Evolutionary conservation across 2,113 vertebrate species (phyloP).

Genomic region (Promerops cafer): DNA sequence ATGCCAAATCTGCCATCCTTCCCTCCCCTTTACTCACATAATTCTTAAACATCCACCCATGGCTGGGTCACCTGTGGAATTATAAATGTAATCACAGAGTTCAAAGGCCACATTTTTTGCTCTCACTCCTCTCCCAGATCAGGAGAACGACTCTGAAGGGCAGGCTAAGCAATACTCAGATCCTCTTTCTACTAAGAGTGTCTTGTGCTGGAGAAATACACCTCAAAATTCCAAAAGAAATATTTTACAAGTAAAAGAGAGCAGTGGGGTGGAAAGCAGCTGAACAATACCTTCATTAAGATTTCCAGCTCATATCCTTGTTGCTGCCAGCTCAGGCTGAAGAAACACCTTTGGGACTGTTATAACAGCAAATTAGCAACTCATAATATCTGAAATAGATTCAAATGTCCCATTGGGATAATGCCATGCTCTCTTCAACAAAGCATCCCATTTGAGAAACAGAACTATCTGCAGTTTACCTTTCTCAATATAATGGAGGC

Average conservation of each 20-base stretch:
- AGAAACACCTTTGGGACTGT: background rate
- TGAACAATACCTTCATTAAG: background rate
- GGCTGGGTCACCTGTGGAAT: background rate
- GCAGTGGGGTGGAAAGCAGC: accelerated
- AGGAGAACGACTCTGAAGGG: background rate
- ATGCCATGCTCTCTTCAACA: background rate
- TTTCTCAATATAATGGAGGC: background rate
- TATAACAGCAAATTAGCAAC: conserved; percentile 20
- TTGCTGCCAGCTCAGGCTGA: background rate
- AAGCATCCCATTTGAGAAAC: background rate
- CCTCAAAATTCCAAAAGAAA: background rate
- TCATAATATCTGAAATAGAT: conserved; percentile 26
- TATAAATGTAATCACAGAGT: background rate
- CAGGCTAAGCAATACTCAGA: background rate
- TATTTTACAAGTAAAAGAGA: background rate
- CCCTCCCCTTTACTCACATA: background rate
- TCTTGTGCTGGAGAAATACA: background rate
- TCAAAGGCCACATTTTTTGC: background rate
- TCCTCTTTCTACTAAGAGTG: background rate
- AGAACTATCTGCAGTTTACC: background rate
- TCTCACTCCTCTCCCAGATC: background rate
- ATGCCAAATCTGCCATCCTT: background rate
- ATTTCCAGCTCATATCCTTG: background rate
- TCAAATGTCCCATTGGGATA: background rate
- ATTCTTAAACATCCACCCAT: background rate